A percentile compares a stretch with the other conserved stretches of the same genome.
These are phyloP conservation scores for Crotalus helleri DNA, from an alignment of 2,113 vertebrate species.

Conservation along the genomic window DNA sequence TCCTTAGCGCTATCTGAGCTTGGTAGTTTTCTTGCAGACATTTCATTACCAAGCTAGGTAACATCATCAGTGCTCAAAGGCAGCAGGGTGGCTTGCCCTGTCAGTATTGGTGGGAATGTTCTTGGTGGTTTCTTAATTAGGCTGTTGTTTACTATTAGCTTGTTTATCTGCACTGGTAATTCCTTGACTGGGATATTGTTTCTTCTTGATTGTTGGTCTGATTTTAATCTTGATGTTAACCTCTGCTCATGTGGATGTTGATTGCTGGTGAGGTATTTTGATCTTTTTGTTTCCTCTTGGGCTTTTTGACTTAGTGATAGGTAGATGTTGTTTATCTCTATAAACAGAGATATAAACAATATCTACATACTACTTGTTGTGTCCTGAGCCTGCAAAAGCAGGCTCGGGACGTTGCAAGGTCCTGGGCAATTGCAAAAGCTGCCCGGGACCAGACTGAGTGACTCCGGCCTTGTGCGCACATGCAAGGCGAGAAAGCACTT, in stretches of 20 bases:
- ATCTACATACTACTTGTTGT: no score
- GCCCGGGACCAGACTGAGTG: no score
- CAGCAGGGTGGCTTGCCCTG: neutral
- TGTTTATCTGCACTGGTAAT: neutral
- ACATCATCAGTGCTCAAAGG: neutral
- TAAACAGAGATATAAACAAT: no score
- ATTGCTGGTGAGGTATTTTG: neutral
- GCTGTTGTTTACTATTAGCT: neutral
- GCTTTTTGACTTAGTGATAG: neutral
- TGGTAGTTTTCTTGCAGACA: neutral
- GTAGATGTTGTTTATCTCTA: neutral
- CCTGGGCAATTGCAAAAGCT: no score
- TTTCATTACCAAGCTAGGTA: neutral
- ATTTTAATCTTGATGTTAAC: neutral
- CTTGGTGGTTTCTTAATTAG: neutral
- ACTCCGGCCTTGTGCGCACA: no score
- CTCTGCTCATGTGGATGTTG: neutral
- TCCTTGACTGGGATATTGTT: neutral
- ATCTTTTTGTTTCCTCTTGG: neutral
- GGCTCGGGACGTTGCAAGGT: no score
- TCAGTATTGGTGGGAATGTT: neutral
- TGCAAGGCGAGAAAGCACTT: no score
- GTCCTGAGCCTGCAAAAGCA: no score
- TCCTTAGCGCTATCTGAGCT: neutral
- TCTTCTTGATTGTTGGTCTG: neutral